A percentile compares a stretch with the other conserved stretches of the same genome.
Evolutionary conservation across 2,113 vertebrate genomes (phyloP).

Genomic region (Dicrurus megarhynchus): DNA sequence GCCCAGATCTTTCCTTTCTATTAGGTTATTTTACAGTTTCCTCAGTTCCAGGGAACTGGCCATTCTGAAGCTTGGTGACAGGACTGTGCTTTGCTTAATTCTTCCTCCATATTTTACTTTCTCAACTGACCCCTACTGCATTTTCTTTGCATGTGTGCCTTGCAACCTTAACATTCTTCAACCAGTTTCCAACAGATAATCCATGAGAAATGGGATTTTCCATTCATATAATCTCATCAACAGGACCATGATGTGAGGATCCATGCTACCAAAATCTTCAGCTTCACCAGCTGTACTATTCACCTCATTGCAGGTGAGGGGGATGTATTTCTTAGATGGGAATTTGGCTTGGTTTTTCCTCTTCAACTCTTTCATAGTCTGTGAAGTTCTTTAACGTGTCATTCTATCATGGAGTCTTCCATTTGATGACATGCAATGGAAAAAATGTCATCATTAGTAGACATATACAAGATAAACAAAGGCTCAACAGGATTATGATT

Average conservation of each 20-base stretch:
- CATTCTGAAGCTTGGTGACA: background rate
- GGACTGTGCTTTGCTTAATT: background rate
- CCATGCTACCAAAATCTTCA: background rate
- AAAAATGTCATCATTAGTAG: fast-evolving
- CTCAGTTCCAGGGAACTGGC: background rate
- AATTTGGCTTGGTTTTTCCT: background rate
- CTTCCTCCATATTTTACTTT: background rate
- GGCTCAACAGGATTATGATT: background rate
- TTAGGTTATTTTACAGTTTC: background rate
- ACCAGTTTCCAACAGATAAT: background rate
- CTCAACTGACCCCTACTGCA: background rate
- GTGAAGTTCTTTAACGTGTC: background rate
- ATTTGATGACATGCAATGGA: background rate
- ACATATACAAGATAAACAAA: background rate
- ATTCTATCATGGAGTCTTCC: background rate
- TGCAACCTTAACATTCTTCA: background rate
- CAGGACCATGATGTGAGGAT: background rate
- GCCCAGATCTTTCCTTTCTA: background rate
- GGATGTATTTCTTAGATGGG: background rate
- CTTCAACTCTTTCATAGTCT: background rate
- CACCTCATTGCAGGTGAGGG: fast-evolving
- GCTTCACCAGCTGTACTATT: background rate
- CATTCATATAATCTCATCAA: background rate
- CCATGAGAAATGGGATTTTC: background rate
- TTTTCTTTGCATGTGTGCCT: background rate